Conservation (phyloP, 2,888 invertebrate genomes). For the Aleiodes leptofemur region DNA sequence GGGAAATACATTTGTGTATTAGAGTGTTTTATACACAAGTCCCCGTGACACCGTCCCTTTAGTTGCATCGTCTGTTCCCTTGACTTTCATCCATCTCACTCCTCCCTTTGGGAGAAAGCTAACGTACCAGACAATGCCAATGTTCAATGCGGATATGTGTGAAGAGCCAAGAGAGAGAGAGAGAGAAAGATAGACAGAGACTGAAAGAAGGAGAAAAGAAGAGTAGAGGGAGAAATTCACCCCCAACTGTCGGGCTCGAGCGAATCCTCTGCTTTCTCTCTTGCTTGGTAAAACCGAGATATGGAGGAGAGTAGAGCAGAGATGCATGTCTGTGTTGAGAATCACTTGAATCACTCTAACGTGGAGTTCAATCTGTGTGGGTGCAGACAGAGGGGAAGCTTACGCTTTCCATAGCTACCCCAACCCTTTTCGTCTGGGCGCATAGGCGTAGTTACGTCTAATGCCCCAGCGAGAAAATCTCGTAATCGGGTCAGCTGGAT, state of each 20-base stretch:
- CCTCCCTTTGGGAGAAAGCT: background rate
- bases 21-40: conserved; percentile 31
- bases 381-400: conserved; percentile 26
- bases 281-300: conserved; percentile 1
- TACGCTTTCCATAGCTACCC: conserved; percentile 1
- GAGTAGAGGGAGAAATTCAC: conserved; percentile 48
- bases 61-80: conserved; percentile 20
- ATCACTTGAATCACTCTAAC: background rate
- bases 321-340: conserved; percentile 17
- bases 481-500: conserved; percentile 56
- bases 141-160: background rate
- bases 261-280: conserved; percentile 46
- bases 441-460: conserved; percentile 66
- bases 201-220: conserved; percentile 27
- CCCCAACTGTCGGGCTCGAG: conserved; percentile 46
- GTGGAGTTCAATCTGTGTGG: conserved; percentile 7
- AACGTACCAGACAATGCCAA: conserved; percentile 9
- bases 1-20: conserved; percentile 57
- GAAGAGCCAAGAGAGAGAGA: background rate
- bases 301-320: conserved; percentile 23
- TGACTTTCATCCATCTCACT: conserved; percentile 46
- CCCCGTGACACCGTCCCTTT: conserved; percentile 37
- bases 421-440: conserved; percentile 61
- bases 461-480: conserved; percentile 41
- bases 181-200: conserved; percentile 30